Evolutionary conservation across 2,797 vertebrate genomes (phyloP).

Genomic region (Darevskia nairensis): DNA sequence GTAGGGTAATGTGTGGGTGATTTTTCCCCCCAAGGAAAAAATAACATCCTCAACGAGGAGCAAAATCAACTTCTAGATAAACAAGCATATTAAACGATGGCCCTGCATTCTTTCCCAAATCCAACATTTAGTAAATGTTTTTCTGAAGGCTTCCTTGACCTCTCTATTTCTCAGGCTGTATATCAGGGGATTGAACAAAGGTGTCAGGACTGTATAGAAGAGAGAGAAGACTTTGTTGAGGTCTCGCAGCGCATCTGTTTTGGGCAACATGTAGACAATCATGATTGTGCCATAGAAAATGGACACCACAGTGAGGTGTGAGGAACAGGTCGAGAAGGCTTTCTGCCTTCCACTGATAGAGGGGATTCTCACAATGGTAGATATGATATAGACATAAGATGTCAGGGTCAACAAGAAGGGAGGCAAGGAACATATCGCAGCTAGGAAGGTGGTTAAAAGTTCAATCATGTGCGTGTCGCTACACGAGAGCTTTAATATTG

Average conservation of each 20-base stretch:
- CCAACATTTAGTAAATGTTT: background rate
- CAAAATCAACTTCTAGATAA: background rate
- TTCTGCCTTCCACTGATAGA: slow-evolving; percentile 14
- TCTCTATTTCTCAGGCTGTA: slow-evolving; percentile 32
- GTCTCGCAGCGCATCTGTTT: slow-evolving; percentile 2
- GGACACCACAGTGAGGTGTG: slow-evolving; percentile 18
- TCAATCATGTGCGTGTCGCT: background rate
- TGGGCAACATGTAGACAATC: slow-evolving; percentile 15
- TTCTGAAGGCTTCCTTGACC: slow-evolving; percentile 16
- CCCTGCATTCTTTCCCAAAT: background rate
- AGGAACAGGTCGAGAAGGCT: slow-evolving; percentile 19
- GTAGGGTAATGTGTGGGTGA: background rate
- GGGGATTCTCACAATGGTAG: slow-evolving; percentile 8
- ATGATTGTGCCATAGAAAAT: slow-evolving; percentile 34
- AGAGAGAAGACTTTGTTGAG: slow-evolving; percentile 29
- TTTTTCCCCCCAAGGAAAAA: background rate
- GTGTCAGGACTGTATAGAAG: slow-evolving; percentile 26
- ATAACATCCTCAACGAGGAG: background rate
- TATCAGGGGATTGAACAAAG: slow-evolving; percentile 25
- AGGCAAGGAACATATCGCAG: background rate
- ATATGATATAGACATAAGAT: slow-evolving; percentile 29
- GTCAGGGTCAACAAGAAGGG: slow-evolving; percentile 30
- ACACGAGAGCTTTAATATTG: slow-evolving; percentile 17
- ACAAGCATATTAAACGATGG: background rate
- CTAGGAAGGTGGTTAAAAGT: background rate